Evolutionary conservation across 2,888 invertebrate species (phyloP).

Genomic region (Ophioninae sp.): DNA sequence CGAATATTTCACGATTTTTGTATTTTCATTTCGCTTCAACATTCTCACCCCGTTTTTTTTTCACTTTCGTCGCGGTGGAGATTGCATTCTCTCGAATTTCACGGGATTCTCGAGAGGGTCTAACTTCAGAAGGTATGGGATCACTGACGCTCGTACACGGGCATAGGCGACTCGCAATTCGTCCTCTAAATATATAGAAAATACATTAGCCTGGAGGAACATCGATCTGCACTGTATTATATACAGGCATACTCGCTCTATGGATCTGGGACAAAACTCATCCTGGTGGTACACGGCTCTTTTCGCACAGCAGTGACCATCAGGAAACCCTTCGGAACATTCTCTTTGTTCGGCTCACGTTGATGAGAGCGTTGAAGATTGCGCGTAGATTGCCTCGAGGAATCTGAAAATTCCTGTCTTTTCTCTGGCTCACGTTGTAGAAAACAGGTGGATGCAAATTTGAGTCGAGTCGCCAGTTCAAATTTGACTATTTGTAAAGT

Average conservation of each 20-base stretch:
- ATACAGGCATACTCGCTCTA: not conserved
- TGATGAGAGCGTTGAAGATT: conserved; percentile 66
- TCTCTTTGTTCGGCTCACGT: conserved; percentile 29
- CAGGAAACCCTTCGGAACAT: conserved; percentile 28
- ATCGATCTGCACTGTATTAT: conserved; percentile 20
- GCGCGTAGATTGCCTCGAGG: conserved; percentile 61
- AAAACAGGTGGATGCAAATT: conserved; percentile 9
- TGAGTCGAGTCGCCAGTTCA: not conserved
- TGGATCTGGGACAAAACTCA: not conserved
- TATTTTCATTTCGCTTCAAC: conserved; percentile 33
- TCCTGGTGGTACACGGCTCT: conserved; percentile 15
- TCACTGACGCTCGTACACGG: conserved; percentile 4
- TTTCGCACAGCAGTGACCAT: conserved; percentile 6
- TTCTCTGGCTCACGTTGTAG: not conserved
- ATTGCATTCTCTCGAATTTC: conserved; percentile 46
- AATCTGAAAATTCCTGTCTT: conserved; percentile 12
- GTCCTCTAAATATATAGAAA: conserved; percentile 18
- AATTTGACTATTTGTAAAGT: not conserved
- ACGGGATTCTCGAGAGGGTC: conserved; percentile 20
- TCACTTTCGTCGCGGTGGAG: conserved; percentile 20
- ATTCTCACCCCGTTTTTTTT: conserved; percentile 41
- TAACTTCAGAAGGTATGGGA: conserved; percentile 12
- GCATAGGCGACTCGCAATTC: conserved; percentile 27
- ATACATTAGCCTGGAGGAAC: conserved; percentile 22
- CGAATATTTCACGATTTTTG: conserved; percentile 6